Evolutionary conservation across 2,888 invertebrate genomes (phyloP).

Genomic region (Embidobia sp.): DNA sequence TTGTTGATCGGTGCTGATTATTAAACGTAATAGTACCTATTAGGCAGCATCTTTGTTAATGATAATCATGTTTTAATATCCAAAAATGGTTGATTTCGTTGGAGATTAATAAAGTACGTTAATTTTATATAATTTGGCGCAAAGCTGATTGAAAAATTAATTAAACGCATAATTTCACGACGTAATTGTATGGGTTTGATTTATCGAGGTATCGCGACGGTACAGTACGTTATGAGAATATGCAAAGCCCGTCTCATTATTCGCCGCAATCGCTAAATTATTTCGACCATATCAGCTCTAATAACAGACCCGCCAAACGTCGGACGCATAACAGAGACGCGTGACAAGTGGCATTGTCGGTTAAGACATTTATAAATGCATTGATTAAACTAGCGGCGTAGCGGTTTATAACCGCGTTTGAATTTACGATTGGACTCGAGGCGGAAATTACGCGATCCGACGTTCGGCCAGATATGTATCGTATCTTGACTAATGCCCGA

Average conservation of each 20-base stretch:
- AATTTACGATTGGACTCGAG: constrained; percentile 59
- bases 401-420: constrained; percentile 50
- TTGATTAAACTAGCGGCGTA: constrained; percentile 48
- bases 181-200: constrained; percentile 10
- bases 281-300: constrained; percentile 33
- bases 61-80: too few species aligned
- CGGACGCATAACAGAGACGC: constrained; percentile 30
- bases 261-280: constrained; percentile 36
- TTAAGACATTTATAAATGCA: constrained; percentile 60
- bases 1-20: too few species aligned
- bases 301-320: constrained; percentile 38
- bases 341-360: constrained; percentile 52
- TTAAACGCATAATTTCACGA: too few species aligned
- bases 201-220: constrained; percentile 1
- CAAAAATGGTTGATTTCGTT: too few species aligned
- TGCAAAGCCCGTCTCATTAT: constrained; percentile 23
- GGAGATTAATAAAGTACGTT: too few species aligned
- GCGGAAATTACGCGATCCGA: constrained; percentile 57
- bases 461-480: constrained; percentile 49
- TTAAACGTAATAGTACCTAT: too few species aligned
- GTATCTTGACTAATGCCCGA: constrained; percentile 47
- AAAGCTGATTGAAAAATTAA: too few species aligned
- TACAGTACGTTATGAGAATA: neutral
- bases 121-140: too few species aligned
- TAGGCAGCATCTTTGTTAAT: too few species aligned